These are phyloP conservation scores for Apotomis betuletana DNA, from an alignment of 2,888 invertebrate genomes.

Conservation along the genomic window DNA sequence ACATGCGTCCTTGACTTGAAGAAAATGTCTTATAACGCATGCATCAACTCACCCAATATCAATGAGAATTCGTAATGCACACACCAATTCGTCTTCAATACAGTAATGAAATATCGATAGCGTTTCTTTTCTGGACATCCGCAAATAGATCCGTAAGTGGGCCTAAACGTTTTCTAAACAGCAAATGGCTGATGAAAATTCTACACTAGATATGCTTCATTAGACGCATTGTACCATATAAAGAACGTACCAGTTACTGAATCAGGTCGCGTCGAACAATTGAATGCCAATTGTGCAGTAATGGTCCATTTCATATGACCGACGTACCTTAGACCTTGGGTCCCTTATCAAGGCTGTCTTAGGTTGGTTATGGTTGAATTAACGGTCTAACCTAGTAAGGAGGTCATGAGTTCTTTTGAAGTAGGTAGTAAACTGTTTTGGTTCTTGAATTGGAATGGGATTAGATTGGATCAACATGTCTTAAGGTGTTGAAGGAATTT, in stretches of 20 bases:
- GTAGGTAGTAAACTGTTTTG: neutral
- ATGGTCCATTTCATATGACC: conserved; percentile 32
- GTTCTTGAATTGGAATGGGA: no score
- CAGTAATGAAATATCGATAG: neutral
- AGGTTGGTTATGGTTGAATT: conserved; percentile 24
- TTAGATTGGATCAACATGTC: neutral
- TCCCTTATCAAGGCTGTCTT: conserved; percentile 29
- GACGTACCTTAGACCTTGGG: conserved; percentile 35
- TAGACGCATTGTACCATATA: conserved; percentile 33
- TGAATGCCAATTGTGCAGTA: conserved; percentile 37
- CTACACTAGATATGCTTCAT: conserved; percentile 30
- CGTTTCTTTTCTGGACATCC: neutral
- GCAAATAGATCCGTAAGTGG: neutral
- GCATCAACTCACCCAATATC: no score
- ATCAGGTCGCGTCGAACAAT: conserved; percentile 35
- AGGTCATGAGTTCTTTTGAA: conserved; percentile 42
- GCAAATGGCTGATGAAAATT: conserved; percentile 26
- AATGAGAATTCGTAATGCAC: no score
- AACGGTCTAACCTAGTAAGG: conserved; percentile 13
- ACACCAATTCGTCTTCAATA: no score
- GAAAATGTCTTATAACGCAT: no score
- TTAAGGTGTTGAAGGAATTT: neutral
- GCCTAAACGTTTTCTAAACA: conserved; percentile 17
- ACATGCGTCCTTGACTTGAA: no score
- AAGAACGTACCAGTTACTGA: conserved; percentile 17